A percentile compares a stretch with the other conserved stretches of the same genome.
phyloP scores from a whole-genome alignment of 2,888 invertebrate genomes.

The Phortica magna region DNA sequence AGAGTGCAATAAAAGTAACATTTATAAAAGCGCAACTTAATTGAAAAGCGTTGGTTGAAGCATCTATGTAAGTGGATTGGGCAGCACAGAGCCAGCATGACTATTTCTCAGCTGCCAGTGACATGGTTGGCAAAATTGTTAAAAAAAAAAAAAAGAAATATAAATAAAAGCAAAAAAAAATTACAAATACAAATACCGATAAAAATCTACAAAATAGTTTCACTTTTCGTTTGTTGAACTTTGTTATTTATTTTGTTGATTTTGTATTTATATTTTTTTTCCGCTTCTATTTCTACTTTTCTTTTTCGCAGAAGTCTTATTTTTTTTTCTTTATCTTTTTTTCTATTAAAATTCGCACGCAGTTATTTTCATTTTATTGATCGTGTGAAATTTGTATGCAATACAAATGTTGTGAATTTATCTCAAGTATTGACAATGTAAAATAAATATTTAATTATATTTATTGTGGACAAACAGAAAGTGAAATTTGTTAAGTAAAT shows the following conservation, averaged over 20 bases:
- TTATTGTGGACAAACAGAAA: not conserved
- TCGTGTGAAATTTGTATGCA: not conserved
- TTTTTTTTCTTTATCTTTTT: not conserved
- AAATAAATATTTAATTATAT: not conserved
- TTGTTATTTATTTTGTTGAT: conserved; percentile 23
- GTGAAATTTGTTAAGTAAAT: not conserved
- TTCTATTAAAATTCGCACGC: conserved; percentile 25
- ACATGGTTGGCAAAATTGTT: not conserved
- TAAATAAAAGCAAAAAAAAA: conserved; percentile 1
- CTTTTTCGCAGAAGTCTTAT: conserved; percentile 27
- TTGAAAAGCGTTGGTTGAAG: conserved; percentile 31
- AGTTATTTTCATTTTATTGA: conserved; percentile 22
- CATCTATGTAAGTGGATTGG: conserved; percentile 11
- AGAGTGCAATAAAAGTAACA: conserved; percentile 6
- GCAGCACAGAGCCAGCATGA: not conserved
- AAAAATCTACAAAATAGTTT: conserved; percentile 24
- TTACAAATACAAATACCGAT: not conserved
- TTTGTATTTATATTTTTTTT: not conserved
- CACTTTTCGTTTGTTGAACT: conserved; percentile 31
- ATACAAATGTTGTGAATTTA: not conserved
- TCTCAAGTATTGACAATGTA: not conserved
- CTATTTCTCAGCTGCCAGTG: not conserved
- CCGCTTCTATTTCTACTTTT: not conserved
- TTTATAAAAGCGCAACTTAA: conserved; percentile 27
- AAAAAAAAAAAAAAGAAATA: not conserved